Conservation (phyloP, 1,140 invertebrate species). For the Pollicipes pollicipes region DNA sequence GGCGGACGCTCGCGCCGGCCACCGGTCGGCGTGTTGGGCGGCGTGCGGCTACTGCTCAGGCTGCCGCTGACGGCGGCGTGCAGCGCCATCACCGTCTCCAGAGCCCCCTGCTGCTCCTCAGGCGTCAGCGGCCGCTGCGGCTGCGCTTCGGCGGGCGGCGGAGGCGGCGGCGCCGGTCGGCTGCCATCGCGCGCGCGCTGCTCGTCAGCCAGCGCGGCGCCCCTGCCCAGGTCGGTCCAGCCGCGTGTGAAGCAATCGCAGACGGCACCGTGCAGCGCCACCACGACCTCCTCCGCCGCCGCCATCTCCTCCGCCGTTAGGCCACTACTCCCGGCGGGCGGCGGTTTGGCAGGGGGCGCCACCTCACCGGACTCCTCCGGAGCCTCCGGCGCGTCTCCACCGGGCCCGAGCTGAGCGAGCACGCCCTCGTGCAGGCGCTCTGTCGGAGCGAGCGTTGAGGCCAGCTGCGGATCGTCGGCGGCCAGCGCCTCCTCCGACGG, state of each 20-base stretch:
- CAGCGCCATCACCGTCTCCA: neutral
- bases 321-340: no score
- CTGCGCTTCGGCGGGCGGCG: conserved; percentile 23
- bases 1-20: neutral
- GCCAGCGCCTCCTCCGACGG: no score
- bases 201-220: neutral
- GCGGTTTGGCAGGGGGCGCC: no score
- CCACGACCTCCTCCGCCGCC: neutral
- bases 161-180: no score
- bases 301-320: neutral
- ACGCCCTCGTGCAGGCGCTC: neutral
- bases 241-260: neutral
- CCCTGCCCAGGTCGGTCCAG: neutral
- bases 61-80: conserved; percentile 10
- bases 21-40: conserved; percentile 5
- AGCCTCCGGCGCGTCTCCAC: no score
- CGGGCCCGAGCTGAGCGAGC: neutral
- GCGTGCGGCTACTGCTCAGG: conserved; percentile 4
- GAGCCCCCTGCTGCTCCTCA: conserved; percentile 4
- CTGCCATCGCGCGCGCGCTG: neutral
- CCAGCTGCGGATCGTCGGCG: neutral
- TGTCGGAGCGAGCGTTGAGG: neutral
- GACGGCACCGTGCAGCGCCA: neutral
- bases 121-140: neutral
- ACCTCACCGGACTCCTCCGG: no score